A percentile compares a stretch with the other conserved stretches of the same genome.
Conservation (phyloP, 2,797 vertebrate genomes). For the Rhadinocentrus ornatus region DNA sequence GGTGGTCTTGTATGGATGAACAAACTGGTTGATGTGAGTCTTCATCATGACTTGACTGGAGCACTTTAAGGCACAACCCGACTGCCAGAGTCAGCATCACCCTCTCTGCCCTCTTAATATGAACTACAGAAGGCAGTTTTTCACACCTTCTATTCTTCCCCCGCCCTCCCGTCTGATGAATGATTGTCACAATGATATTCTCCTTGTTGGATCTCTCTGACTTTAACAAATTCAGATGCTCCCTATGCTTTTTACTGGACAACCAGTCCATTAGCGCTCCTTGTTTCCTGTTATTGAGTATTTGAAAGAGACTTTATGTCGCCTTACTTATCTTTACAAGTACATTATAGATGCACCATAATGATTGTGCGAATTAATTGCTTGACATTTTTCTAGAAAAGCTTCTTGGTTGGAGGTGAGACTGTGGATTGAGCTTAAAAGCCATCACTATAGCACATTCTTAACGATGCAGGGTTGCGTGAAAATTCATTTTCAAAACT, state of each 20-base stretch:
- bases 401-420: constrained; percentile 1
- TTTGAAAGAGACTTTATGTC: constrained; percentile 4
- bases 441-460: not conserved
- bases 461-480: not conserved
- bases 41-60: constrained; percentile 31
- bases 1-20: constrained; percentile 18
- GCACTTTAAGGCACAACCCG: constrained; percentile 31
- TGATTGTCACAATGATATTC: no score
- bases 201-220: constrained; percentile 38
- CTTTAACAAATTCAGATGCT: constrained; percentile 22
- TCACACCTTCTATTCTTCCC: constrained; percentile 37
- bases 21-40: constrained; percentile 40
- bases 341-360: constrained; percentile 16
- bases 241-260: constrained; percentile 6
- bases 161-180: constrained; percentile 3
- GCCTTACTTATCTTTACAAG: constrained; percentile 2
- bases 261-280: constrained; percentile 15
- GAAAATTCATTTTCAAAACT: not conserved
- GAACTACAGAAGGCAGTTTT: constrained; percentile 51
- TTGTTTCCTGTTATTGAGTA: constrained; percentile 25
- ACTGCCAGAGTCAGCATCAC: constrained; percentile 25
- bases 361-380: not conserved
- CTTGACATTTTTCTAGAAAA: constrained; percentile 1
- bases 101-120: constrained; percentile 44
- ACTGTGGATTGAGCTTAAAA: constrained; percentile 20